Evolutionary conservation across 2,113 vertebrate genomes (phyloP).

Genomic region (Tachycineta bicolor): DNA sequence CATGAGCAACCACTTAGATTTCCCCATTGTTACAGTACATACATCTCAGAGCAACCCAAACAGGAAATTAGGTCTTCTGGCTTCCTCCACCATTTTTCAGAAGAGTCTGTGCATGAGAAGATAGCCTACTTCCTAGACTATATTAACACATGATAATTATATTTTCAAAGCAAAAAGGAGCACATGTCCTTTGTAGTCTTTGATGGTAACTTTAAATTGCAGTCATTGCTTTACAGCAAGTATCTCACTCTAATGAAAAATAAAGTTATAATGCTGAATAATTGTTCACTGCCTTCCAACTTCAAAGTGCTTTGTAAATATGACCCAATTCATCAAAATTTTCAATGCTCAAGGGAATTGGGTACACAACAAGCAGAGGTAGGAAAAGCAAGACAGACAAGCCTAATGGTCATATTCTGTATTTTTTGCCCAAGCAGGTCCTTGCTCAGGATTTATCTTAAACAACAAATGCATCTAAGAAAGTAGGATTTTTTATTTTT

Average conservation of each 20-base stretch:
- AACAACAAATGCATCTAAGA: background rate
- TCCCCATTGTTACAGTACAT: background rate
- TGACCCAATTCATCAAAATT: constrained; percentile 33
- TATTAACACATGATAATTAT: constrained; percentile 65
- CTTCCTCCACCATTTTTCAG: constrained; percentile 42
- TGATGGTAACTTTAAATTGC: constrained; percentile 56
- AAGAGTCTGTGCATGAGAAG: background rate
- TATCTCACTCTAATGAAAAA: constrained; percentile 12
- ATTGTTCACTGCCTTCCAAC: constrained; percentile 20
- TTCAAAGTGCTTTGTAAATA: constrained; percentile 58
- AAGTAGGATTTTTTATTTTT: background rate
- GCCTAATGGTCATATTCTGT: background rate
- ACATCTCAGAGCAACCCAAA: background rate
- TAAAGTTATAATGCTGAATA: constrained; percentile 49
- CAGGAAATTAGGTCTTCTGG: constrained; percentile 42
- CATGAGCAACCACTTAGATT: background rate
- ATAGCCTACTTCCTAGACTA: constrained; percentile 47
- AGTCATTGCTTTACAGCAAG: constrained; percentile 9
- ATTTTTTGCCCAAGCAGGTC: background rate
- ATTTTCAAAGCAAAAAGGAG: constrained; percentile 56
- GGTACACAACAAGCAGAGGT: background rate
- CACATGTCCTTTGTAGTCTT: constrained; percentile 50
- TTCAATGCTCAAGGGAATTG: background rate
- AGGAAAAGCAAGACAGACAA: background rate
- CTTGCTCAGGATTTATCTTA: background rate